phyloP scores from a whole-genome alignment of 2,888 invertebrate genomes.

The Drosophila neotestacea region DNA sequence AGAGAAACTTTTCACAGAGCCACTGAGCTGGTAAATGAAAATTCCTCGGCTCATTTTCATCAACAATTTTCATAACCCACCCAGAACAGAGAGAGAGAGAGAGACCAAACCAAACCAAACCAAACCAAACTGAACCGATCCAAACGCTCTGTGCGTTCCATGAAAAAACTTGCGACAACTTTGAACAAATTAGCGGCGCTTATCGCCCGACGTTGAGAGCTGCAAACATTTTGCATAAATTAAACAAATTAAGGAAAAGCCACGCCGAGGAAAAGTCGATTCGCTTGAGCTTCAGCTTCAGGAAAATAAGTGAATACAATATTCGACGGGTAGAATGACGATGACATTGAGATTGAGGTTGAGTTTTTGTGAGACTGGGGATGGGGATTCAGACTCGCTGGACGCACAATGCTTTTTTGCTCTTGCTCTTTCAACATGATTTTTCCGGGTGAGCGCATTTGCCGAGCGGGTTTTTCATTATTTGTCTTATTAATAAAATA shows the following conservation, averaged over 20 bases:
- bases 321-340: slow-evolving; percentile 32
- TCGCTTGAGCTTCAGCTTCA: slow-evolving; percentile 1
- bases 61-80: slow-evolving; percentile 37
- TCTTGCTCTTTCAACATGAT: slow-evolving; percentile 27
- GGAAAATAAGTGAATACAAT: slow-evolving; percentile 41
- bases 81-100: slow-evolving; percentile 1
- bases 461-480: slow-evolving; percentile 54
- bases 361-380: neutral
- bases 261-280: slow-evolving; percentile 22
- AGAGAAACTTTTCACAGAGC: slow-evolving; percentile 33
- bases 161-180: slow-evolving; percentile 66
- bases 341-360: slow-evolving; percentile 31
- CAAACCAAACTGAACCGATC: no score
- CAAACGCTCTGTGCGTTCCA: neutral
- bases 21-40: slow-evolving; percentile 56
- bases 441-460: slow-evolving; percentile 73
- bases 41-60: slow-evolving; percentile 47
- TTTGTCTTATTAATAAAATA: slow-evolving; percentile 74
- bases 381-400: neutral
- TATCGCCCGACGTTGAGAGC: slow-evolving; percentile 54
- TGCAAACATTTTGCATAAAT: slow-evolving; percentile 80
- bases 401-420: slow-evolving; percentile 2
- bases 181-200: slow-evolving; percentile 77
- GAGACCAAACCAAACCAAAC: no score
- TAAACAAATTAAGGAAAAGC: slow-evolving; percentile 77